phyloP scores from a whole-genome alignment of 2,797 vertebrate species.

The Clamator glandarius region DNA sequence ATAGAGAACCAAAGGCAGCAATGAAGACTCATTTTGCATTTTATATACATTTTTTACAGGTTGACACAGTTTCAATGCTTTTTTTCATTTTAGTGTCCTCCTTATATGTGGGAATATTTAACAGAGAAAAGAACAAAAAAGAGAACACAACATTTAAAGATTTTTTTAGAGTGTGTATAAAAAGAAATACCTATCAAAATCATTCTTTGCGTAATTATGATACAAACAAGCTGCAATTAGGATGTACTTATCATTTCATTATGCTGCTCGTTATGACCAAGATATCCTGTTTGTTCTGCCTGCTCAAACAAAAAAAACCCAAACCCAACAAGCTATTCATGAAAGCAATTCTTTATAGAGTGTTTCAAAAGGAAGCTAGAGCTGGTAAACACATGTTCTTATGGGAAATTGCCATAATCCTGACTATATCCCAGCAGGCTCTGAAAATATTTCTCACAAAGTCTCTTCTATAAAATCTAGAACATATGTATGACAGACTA shows the following conservation, averaged over 20 bases:
- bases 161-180: neutral
- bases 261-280: conserved; percentile 17
- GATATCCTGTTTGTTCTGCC: conserved; percentile 60
- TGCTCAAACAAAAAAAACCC: conserved; percentile 21
- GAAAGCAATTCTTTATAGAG: conserved; percentile 52
- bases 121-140: neutral
- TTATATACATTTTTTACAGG: neutral
- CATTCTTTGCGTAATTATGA: neutral
- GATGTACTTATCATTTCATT: conserved; percentile 34
- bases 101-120: neutral
- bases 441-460: conserved; percentile 71
- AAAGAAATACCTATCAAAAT: conserved; percentile 6
- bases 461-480: conserved; percentile 66
- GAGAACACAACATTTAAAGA: neutral
- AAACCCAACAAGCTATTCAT: neutral
- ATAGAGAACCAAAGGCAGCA: neutral
- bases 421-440: conserved; percentile 63
- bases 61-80: neutral
- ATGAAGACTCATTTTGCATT: neutral
- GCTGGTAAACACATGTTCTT: conserved; percentile 78
- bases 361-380: conserved; percentile 67
- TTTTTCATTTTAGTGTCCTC: neutral
- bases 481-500: conserved; percentile 57
- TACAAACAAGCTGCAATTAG: conserved; percentile 26
- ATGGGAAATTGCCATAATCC: conserved; percentile 61